Evolutionary conservation across 2,888 invertebrate genomes (phyloP).

Genomic region (Pristionchus arcanus): DNA sequence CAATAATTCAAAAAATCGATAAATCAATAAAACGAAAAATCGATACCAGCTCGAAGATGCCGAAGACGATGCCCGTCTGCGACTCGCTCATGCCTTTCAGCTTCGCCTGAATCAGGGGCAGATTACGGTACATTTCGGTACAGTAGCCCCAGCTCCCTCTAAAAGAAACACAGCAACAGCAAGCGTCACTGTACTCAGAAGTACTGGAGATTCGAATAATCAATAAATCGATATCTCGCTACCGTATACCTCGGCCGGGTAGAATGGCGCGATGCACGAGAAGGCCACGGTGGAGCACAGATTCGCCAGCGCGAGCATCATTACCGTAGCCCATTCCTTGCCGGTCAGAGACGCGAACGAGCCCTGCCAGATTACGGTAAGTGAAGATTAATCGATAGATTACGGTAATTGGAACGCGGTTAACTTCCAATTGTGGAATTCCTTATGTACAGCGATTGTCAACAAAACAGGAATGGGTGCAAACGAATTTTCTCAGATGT

Average conservation of each 20-base stretch:
- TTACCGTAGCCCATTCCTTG: conserved; percentile 73
- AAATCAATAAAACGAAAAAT: neutral
- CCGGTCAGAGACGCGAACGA: conserved; percentile 58
- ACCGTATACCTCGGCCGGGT: conserved; percentile 73
- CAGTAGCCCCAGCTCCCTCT: no score
- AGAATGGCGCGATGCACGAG: conserved; percentile 79
- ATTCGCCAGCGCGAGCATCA: conserved; percentile 77
- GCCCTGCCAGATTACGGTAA: neutral
- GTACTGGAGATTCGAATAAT: no score
- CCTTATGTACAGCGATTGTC: no score
- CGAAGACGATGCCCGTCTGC: conserved; percentile 79
- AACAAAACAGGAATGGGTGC: no score
- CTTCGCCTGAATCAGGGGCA: conserved; percentile 63
- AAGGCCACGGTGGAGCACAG: conserved; percentile 78
- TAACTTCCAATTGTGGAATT: no score
- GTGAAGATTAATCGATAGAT: neutral
- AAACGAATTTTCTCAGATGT: neutral
- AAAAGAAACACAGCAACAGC: no score
- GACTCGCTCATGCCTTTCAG: conserved; percentile 76
- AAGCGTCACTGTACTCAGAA: no score
- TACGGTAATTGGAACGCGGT: neutral
- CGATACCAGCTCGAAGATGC: conserved; percentile 75
- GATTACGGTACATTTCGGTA: neutral
- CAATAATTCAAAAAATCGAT: conserved; percentile 59
- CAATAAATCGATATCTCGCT: neutral